Evolutionary conservation across 2,113 vertebrate genomes (phyloP), one percentile per base, ranked within the genome.

Genomic region (Oncorhynchus masou): DNA sequence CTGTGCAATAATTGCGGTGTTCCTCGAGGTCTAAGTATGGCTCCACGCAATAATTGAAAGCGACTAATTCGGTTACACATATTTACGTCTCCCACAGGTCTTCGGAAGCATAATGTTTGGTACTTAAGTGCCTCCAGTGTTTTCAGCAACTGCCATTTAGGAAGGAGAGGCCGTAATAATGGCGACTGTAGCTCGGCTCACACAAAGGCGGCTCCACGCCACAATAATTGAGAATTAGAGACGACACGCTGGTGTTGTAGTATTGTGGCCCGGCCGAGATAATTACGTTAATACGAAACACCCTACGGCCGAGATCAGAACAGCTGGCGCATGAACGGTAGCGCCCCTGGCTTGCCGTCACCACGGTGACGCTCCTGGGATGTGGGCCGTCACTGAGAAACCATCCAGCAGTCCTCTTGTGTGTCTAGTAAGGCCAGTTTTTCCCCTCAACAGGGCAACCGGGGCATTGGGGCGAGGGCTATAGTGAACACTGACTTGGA

Each of bases 21-120:
- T 66, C 74, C 67, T 80, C 81, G 80, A 85, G 79, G 68, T 83
- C 51, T 54, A 75, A 76, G 49, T 81, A 71, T 84, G 77, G 74
- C 85, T 81, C 76, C 29, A n/a, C 82, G 70, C 76, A 70, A 66
- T 88, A 86, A 91, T 86, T 89, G 86, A 85, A 90, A 84, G 87
- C 51, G 75, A 83, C 85, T 78, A 85, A 86, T 89, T 86, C 76
- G 79, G 85, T 88, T 88, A 83, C 74, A 78, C 69, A 80, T 81
- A 78, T 91, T 78, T 77, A 34, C 77, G 84, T 81, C 65, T 87
- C 79, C 81, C 76, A 70, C 62, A 29, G 83, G 77, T 68, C 70
- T 62, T 24, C 75, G n/a, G 51, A 54, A 19, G 51, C 51, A 16
- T 54, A 54, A 19, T 5, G 51, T 54, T 24, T 48, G 73, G 8